These are phyloP conservation scores for Lithosia quadra DNA, from an alignment of 2,888 invertebrate species.

Conservation along the genomic window DNA sequence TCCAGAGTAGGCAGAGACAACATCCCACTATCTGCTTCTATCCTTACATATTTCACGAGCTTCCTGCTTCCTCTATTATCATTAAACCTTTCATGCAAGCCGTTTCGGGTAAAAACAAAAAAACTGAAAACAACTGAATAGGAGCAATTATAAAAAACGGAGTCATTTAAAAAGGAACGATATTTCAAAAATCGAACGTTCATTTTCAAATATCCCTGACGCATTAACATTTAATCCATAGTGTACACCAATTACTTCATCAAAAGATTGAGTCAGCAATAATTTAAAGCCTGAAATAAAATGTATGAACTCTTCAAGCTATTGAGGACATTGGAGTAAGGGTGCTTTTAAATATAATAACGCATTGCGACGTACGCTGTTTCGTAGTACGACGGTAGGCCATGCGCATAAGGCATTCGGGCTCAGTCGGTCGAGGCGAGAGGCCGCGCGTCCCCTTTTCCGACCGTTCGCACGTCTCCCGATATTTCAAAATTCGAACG, in stretches of 20 bases:
- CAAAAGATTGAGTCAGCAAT: slow-evolving; percentile 25
- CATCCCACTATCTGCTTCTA: too few relatives aligned
- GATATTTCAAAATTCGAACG: slow-evolving; percentile 32
- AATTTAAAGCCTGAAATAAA: slow-evolving; percentile 28
- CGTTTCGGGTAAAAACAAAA: too few relatives aligned
- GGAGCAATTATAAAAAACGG: background rate
- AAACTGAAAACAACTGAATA: too few relatives aligned
- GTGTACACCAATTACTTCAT: slow-evolving; percentile 27
- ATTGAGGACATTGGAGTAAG: slow-evolving; percentile 58
- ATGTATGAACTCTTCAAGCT: slow-evolving; percentile 38
- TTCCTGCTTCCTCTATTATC: too few relatives aligned
- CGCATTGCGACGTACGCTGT: slow-evolving; percentile 85
- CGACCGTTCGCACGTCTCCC: slow-evolving; percentile 18
- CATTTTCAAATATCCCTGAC: slow-evolving; percentile 12
- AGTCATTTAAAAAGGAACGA: background rate
- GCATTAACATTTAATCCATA: slow-evolving; percentile 15
- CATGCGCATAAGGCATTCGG: slow-evolving; percentile 85
- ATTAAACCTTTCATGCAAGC: too few relatives aligned
- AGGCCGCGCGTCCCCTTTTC: slow-evolving; percentile 40
- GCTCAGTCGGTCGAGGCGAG: slow-evolving; percentile 44
- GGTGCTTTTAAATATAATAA: slow-evolving; percentile 71
- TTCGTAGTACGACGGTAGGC: slow-evolving; percentile 64
- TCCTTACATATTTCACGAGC: too few relatives aligned
- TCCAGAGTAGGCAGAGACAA: too few relatives aligned
- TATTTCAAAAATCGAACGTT: slow-evolving; percentile 1